Evolutionary conservation across 2,888 invertebrate genomes (phyloP).

Genomic region (Leptarthrus brevirostris): DNA sequence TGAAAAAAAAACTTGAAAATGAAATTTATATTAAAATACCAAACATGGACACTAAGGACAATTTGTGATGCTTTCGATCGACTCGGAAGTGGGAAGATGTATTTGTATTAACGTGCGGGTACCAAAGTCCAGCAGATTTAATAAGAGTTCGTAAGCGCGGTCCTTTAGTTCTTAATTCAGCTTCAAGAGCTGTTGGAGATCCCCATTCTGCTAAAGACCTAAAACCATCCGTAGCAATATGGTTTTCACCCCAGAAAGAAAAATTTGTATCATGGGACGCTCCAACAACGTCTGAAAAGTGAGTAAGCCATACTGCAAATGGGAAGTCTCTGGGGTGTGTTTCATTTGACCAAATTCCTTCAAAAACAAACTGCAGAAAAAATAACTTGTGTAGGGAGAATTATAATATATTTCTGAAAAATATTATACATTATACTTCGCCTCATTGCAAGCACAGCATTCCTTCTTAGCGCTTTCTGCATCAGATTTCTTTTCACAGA

Average conservation of each 20-base stretch:
- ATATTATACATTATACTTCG: slow-evolving; percentile 81
- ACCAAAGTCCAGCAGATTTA: slow-evolving; percentile 90
- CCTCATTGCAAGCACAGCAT: slow-evolving; percentile 96
- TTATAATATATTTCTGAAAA: background rate
- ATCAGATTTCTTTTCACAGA: slow-evolving; percentile 80
- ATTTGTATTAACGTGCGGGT: slow-evolving; percentile 86
- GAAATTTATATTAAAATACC: slow-evolving; percentile 70
- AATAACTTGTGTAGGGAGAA: slow-evolving; percentile 2
- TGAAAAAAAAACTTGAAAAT: background rate
- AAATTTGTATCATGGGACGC: slow-evolving; percentile 91
- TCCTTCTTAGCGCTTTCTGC: slow-evolving; percentile 71
- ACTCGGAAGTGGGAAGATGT: slow-evolving; percentile 85
- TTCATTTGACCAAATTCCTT: slow-evolving; percentile 94
- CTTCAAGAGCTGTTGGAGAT: slow-evolving; percentile 86
- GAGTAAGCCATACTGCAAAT: slow-evolving; percentile 87
- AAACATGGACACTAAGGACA: slow-evolving; percentile 90
- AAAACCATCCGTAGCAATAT: slow-evolving; percentile 88
- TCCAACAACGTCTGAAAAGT: slow-evolving; percentile 97
- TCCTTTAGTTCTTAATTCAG: slow-evolving; percentile 87
- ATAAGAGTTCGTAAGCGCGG: slow-evolving; percentile 83
- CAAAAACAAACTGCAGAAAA: slow-evolving; percentile 77
- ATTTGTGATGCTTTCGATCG: slow-evolving; percentile 84
- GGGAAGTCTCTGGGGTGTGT: slow-evolving; percentile 98
- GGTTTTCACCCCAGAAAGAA: slow-evolving; percentile 92
- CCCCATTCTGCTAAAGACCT: slow-evolving; percentile 79